A percentile compares a stretch with the other conserved stretches of the same genome.
Evolutionary conservation across 2,888 invertebrate genomes (phyloP).

Genomic region (Spodoptera picta): DNA sequence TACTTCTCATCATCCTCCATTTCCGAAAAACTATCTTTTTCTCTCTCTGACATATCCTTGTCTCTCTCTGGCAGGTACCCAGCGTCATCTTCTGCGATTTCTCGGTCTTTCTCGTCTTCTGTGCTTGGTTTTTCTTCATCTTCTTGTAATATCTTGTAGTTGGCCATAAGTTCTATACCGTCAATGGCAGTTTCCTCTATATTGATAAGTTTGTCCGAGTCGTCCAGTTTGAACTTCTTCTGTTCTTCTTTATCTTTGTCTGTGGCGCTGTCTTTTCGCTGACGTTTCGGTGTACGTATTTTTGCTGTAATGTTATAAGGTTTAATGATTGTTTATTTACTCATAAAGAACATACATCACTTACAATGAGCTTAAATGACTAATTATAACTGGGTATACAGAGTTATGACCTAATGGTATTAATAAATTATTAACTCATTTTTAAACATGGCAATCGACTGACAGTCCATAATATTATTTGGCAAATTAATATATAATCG

Average conservation of each 20-base stretch:
- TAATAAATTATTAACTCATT: no score
- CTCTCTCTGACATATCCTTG: constrained; percentile 62
- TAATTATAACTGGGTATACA: no score
- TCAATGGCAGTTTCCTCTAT: constrained; percentile 87
- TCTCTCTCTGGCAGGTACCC: constrained; percentile 46
- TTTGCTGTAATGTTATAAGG: constrained; percentile 64
- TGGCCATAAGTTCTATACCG: constrained; percentile 85
- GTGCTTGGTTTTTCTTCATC: constrained; percentile 81
- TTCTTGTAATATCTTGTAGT: constrained; percentile 75
- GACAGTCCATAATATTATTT: no score
- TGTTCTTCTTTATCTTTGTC: constrained; percentile 85
- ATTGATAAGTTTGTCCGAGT: constrained; percentile 73
- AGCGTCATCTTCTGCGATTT: constrained; percentile 74
- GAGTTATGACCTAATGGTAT: no score
- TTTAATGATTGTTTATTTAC: not conserved
- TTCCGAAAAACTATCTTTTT: constrained; percentile 85
- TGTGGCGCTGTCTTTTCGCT: constrained; percentile 89
- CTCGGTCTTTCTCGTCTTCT: constrained; percentile 82
- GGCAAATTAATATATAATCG: no score
- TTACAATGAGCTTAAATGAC: no score
- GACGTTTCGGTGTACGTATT: constrained; percentile 83
- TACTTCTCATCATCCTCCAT: constrained; percentile 86
- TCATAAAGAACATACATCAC: no score
- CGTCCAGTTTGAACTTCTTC: constrained; percentile 81
- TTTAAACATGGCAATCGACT: no score